Conservation (phyloP, 2,113 vertebrate species). For the Psittacula cyanocephala region DNA sequence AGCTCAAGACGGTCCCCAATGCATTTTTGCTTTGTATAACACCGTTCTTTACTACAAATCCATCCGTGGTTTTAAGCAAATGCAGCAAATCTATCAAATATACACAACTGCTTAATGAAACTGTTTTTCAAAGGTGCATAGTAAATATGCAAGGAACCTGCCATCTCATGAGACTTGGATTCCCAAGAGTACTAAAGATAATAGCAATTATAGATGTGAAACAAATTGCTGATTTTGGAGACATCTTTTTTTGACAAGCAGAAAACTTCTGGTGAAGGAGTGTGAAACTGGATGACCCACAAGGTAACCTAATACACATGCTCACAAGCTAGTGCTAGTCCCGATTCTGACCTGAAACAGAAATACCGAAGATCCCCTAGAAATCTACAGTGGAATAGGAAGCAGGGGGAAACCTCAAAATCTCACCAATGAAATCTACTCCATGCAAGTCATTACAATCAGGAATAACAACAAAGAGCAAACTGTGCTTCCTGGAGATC, state of each 20-base stretch:
- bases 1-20: not conserved
- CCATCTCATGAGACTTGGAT: not conserved
- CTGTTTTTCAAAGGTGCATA: not conserved
- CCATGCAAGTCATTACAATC: not conserved
- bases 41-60: not conserved
- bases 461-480: not conserved
- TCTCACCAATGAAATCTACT: not conserved
- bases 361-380: not conserved
- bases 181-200: not conserved
- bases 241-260: not conserved
- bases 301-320: fast-evolving
- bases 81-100: not conserved
- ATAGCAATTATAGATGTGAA: not conserved
- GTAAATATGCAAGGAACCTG: not conserved
- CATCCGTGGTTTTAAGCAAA: not conserved
- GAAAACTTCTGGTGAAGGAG: not conserved
- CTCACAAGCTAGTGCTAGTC: not conserved
- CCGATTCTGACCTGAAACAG: not conserved
- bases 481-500: not conserved
- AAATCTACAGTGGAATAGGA: not conserved
- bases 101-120: not conserved
- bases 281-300: not conserved
- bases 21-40: not conserved
- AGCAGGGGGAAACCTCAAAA: not conserved
- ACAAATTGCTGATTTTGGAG: not conserved